A percentile compares a stretch with the other conserved stretches of the same genome.
Evolutionary conservation across 2,888 invertebrate genomes (phyloP).

Genomic region (Eupeodes latifasciatus): DNA sequence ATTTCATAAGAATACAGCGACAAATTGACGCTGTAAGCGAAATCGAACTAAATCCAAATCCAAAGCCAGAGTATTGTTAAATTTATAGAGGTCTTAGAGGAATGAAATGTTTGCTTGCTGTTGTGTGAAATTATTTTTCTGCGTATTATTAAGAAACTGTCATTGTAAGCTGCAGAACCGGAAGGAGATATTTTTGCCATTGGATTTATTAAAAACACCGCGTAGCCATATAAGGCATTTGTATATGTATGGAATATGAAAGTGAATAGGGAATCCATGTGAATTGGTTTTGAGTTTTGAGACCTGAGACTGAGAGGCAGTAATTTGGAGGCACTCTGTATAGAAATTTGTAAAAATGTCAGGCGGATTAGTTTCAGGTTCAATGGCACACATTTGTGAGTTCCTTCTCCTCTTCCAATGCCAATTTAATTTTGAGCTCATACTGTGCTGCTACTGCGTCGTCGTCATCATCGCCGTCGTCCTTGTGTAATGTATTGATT

Average conservation of each 20-base stretch:
- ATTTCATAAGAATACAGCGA: conserved; percentile 63
- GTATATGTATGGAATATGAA: neutral
- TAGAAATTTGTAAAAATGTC: conserved; percentile 57
- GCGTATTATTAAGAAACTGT: conserved; percentile 38
- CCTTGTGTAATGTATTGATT: conserved; percentile 16
- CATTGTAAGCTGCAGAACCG: conserved; percentile 60
- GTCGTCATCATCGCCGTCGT: neutral
- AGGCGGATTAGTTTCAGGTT: conserved; percentile 72
- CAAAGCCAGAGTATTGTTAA: neutral
- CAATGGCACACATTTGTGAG: conserved; percentile 53
- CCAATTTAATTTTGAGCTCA: conserved; percentile 40
- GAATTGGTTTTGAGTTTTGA: conserved; percentile 28
- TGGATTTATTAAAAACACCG: conserved; percentile 59
- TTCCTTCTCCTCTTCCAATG: conserved; percentile 30
- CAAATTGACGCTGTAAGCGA: conserved; percentile 60
- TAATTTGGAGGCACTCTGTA: conserved; percentile 37
- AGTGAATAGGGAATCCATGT: conserved; percentile 40
- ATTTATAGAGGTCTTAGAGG: neutral
- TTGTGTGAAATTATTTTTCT: conserved; percentile 29
- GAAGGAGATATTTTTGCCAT: conserved; percentile 72
- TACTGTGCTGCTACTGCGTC: conserved; percentile 54
- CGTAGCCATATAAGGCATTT: conserved; percentile 6
- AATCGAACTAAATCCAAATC: conserved; percentile 25
- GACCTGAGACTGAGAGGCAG: conserved; percentile 12
- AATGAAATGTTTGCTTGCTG: neutral